Base-by-base conservation (phyloP, 2,888 invertebrate genomes). In the Oeneis ivallda region DNA sequence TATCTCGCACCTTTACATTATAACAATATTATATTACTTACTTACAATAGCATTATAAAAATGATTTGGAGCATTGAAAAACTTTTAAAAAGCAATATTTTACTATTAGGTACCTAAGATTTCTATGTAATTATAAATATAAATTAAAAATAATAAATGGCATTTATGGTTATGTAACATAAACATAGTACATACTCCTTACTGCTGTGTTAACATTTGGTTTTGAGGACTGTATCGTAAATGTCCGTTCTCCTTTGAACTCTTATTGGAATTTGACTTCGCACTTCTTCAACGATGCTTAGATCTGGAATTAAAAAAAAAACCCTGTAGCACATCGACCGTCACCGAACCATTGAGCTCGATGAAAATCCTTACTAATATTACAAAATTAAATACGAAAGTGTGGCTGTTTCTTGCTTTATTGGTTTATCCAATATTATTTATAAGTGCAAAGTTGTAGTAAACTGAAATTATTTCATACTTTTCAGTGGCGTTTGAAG, bases 251-350 rank as follows among this genome's bases (percentile, higher is more conserved):
- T 93, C 59, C 95, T 92, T 85, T 98, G 98, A 0, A 79, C 81
- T 47, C 93, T 93, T 17, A 96, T 93, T 0, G 98, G 98, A 80
- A 98, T 97, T 85, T 97, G 97, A 68, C 94, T 92, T 60, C 98
- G 93, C 0, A 97, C 95, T 79, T 96, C 94, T 54, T 96, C 93
- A 50, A 96, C 94, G 65, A 94, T 84, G 3, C 89, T 88, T 71
- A 96, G 85, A 92, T 98, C 97, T 96, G 84, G 26, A 61, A 61
- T 15, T 43, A n/a, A 92, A 93, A 65, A 66, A 74, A 68, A 71
- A 5, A 59, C 26, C 13, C 34, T 43, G n/a, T n/a, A n/a, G n/a
- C n/a, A n/a, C n/a, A n/a, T n/a, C n/a, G n/a, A n/a, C n/a, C n/a
- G n/a, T n/a, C n/a, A n/a, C n/a, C n/a, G n/a, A n/a, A n/a, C n/a